Percentiles rank a stretch among this genome's conserved stretches.
These are phyloP conservation scores for Pyxicephalus adspersus DNA, from an alignment of 2,113 vertebrate species.

Conservation along the genomic window DNA sequence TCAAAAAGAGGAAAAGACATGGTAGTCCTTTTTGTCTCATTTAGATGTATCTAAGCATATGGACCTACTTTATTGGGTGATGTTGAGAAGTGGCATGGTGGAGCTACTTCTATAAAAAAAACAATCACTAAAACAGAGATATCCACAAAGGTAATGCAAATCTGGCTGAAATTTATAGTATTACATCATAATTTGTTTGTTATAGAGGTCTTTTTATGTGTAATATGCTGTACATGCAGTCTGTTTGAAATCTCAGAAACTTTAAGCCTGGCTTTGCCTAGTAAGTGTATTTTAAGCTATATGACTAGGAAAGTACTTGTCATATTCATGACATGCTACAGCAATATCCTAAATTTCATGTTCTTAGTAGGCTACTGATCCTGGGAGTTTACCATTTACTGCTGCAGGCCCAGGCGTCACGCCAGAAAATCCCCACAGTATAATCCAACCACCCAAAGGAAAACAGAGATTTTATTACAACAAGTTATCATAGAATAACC, in stretches of 20 bases:
- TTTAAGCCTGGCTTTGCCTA: background rate
- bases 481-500: constrained; percentile 16
- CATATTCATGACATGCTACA: background rate
- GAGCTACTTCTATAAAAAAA: too few species aligned
- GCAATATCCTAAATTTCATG: constrained; percentile 1
- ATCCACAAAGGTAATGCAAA: too few species aligned
- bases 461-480: constrained; percentile 34
- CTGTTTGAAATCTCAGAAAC: background rate
- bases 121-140: too few species aligned
- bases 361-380: constrained; percentile 17
- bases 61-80: too few species aligned
- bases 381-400: constrained; percentile 31
- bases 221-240: background rate
- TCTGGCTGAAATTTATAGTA: too few species aligned
- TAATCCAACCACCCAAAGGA: constrained; percentile 15
- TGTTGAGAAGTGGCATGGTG: too few species aligned
- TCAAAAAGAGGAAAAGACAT: too few species aligned
- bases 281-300: background rate
- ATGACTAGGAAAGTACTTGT: background rate
- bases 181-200: too few species aligned
- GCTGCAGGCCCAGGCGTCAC: background rate
- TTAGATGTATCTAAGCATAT: too few species aligned
- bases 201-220: background rate
- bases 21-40: too few species aligned
- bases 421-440: constrained; percentile 26